A percentile compares a stretch with the other conserved stretches of the same genome.
phyloP scores from a whole-genome alignment of 2,113 vertebrate genomes.

The Eretmodus cyanostictus region DNA sequence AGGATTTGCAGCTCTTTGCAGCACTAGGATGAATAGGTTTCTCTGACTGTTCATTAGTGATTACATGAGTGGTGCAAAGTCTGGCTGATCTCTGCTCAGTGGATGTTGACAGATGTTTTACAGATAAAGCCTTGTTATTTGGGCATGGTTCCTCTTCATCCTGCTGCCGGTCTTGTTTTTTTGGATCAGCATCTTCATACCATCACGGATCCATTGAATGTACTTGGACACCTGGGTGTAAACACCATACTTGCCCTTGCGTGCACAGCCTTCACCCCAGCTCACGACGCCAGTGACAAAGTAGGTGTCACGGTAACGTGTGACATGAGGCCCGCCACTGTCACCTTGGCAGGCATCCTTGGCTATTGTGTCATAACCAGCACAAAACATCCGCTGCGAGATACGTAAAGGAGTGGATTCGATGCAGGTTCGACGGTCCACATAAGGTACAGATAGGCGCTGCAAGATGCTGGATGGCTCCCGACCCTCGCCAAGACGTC shows the following conservation, averaged over 20 bases:
- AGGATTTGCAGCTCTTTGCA: neutral
- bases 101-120: neutral
- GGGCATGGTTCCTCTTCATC: neutral
- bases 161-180: neutral
- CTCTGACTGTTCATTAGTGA: neutral
- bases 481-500: conserved; percentile 65
- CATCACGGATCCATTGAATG: conserved; percentile 74
- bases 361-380: conserved; percentile 74
- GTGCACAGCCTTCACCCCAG: conserved; percentile 94
- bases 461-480: conserved; percentile 69
- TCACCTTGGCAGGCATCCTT: conserved; percentile 93
- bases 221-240: conserved; percentile 88
- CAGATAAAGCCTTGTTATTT: conserved; percentile 3
- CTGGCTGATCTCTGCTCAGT: neutral
- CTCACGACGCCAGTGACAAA: conserved; percentile 90
- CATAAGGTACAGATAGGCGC: conserved; percentile 78
- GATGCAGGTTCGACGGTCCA: conserved; percentile 77
- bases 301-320: conserved; percentile 74
- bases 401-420: conserved; percentile 78
- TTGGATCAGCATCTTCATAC: conserved; percentile 30
- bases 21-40: neutral
- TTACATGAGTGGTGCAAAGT: neutral
- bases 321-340: conserved; percentile 92
- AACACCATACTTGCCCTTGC: conserved; percentile 83
- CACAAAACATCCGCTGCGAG: conserved; percentile 88